These are phyloP conservation scores for Cosmia pyralina DNA, from an alignment of 2,888 invertebrate species.

Conservation along the genomic window DNA sequence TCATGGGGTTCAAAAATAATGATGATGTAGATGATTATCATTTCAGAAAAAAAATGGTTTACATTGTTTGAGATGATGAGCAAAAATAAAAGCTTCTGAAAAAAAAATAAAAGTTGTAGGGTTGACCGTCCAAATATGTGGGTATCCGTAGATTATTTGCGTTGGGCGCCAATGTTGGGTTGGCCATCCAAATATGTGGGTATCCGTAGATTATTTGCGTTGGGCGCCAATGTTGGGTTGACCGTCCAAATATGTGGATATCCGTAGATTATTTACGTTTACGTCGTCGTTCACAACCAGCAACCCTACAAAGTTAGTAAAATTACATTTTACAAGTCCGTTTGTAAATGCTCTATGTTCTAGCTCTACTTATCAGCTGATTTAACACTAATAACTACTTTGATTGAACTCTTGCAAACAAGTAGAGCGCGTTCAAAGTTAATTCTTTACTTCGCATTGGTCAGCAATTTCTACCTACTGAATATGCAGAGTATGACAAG, in stretches of 20 bases:
- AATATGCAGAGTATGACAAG: slow-evolving; percentile 39
- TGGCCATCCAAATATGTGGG: too few species aligned
- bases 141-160: too few species aligned
- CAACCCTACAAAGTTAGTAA: too few species aligned
- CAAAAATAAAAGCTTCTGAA: background rate
- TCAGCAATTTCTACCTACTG: background rate
- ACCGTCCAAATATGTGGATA: too few species aligned
- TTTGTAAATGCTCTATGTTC: background rate
- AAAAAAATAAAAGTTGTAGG: too few species aligned
- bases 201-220: too few species aligned
- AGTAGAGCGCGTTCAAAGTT: slow-evolving; percentile 35
- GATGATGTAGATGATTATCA: background rate
- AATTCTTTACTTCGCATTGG: slow-evolving; percentile 2
- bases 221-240: too few species aligned
- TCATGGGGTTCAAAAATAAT: background rate
- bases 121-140: too few species aligned
- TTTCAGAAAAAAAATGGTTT: too few species aligned
- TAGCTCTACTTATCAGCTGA: slow-evolving; percentile 15
- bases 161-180: too few species aligned
- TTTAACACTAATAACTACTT: slow-evolving; percentile 28
- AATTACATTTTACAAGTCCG: background rate
- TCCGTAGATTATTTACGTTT: too few species aligned
- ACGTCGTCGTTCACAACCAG: too few species aligned
- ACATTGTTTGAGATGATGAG: background rate
- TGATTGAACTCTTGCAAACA: slow-evolving; percentile 20